These are phyloP conservation scores for Synergus umbraculus DNA, from an alignment of 2,888 invertebrate species.

Conservation along the genomic window DNA sequence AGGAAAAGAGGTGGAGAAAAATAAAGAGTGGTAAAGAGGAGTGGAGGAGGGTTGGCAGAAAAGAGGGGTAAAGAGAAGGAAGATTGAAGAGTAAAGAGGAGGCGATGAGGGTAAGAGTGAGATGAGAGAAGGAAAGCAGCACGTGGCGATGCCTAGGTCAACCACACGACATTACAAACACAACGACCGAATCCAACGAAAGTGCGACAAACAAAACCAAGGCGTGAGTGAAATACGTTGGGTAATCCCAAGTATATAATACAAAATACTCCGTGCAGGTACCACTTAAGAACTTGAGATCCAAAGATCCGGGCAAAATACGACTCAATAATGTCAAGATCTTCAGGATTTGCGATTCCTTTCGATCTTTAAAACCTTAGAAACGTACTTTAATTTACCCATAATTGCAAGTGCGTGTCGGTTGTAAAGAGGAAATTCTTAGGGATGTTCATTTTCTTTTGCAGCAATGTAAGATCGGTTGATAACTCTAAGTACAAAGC, in stretches of 20 bases:
- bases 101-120: constrained; percentile 18
- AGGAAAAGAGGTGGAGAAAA: constrained; percentile 44
- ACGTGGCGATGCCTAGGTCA: constrained; percentile 26
- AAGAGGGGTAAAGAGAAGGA: constrained; percentile 38
- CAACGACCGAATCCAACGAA: not conserved
- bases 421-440: not conserved
- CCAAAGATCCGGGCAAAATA: constrained; percentile 8
- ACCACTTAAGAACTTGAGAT: not conserved
- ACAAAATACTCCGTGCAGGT: not conserved
- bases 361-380: not conserved
- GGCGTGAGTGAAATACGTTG: constrained; percentile 61
- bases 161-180: not conserved
- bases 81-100: constrained; percentile 34
- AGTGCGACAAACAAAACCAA: constrained; percentile 40
- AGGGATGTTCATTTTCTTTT: not conserved
- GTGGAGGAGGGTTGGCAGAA: not conserved
- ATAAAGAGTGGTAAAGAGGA: constrained; percentile 35
- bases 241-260: constrained; percentile 57
- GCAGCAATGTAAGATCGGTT: not conserved
- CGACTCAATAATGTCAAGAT: constrained; percentile 8
- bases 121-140: constrained; percentile 3
- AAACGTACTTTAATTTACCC: not conserved
- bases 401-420: not conserved
- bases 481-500: not conserved
- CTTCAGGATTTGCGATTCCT: not conserved